Percentiles rank a stretch among this genome's conserved stretches.
Conservation (phyloP, 2,797 vertebrate species). For the Enteromius afrohamiltoni region DNA sequence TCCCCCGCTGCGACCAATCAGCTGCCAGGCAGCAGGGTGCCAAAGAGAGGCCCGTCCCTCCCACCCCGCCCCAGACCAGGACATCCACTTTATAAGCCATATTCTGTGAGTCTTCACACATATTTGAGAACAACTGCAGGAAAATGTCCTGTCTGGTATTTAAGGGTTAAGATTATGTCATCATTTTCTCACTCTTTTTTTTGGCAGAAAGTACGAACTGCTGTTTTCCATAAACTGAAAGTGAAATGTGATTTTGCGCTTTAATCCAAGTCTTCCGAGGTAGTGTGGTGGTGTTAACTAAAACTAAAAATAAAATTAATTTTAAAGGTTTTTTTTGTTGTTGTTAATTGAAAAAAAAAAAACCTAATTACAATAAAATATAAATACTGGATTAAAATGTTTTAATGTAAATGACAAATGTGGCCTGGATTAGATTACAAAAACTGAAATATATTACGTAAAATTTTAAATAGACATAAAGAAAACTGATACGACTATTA, state of each 20-base stretch:
- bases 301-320: not conserved
- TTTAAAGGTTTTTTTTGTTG: not conserved
- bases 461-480: not conserved
- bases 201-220: not conserved
- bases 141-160: not conserved
- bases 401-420: too few species aligned
- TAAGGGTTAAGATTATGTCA: not conserved
- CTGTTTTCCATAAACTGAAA: not conserved
- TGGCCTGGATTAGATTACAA: too few species aligned
- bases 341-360: not conserved
- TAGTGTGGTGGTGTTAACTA: not conserved
- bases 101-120: slow-evolving; percentile 73
- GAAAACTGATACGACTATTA: not conserved
- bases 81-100: slow-evolving; percentile 87
- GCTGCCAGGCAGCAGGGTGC: slow-evolving; percentile 74
- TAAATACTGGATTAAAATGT: not conserved
- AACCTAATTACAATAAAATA: not conserved
- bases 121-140: not conserved
- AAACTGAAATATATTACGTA: too few species aligned
- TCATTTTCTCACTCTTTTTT: not conserved
- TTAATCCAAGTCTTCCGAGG: not conserved
- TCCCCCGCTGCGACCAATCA: slow-evolving; percentile 73
- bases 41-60: slow-evolving; percentile 85
- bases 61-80: slow-evolving; percentile 92
- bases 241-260: too few species aligned